Evolutionary conservation across 2,888 invertebrate genomes (phyloP).

Genomic region (Erebia epiphron): DNA sequence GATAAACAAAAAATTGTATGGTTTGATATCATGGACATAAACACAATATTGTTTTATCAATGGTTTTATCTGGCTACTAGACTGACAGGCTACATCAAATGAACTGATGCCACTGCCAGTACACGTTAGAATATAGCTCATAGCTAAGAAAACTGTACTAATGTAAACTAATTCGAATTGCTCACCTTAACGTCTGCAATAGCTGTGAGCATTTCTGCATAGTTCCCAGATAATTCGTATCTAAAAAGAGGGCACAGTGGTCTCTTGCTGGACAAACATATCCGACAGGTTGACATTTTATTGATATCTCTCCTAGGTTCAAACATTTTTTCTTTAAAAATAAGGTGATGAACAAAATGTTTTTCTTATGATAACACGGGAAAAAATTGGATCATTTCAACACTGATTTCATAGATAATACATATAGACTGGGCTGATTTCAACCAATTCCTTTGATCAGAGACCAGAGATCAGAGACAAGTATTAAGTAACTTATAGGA

Average conservation of each 20-base stretch:
- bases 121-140: neutral
- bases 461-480: no score
- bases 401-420: no score
- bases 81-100: neutral
- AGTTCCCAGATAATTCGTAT: constrained; percentile 77
- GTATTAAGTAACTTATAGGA: no score
- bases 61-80: neutral
- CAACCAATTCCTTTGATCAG: no score
- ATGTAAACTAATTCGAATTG: constrained; percentile 16
- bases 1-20: no score
- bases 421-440: no score
- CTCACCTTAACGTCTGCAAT: constrained; percentile 77
- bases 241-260: constrained; percentile 73
- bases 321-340: constrained; percentile 52
- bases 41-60: no score
- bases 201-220: constrained; percentile 79
- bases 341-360: neutral
- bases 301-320: constrained; percentile 53
- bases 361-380: no score
- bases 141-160: neutral
- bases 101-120: neutral
- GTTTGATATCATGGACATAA: no score
- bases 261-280: constrained; percentile 72
- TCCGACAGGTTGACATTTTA: constrained; percentile 72
- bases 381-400: no score